Evolutionary conservation across 2,888 invertebrate genomes (phyloP).

Genomic region (Pediacus dermestoides): DNA sequence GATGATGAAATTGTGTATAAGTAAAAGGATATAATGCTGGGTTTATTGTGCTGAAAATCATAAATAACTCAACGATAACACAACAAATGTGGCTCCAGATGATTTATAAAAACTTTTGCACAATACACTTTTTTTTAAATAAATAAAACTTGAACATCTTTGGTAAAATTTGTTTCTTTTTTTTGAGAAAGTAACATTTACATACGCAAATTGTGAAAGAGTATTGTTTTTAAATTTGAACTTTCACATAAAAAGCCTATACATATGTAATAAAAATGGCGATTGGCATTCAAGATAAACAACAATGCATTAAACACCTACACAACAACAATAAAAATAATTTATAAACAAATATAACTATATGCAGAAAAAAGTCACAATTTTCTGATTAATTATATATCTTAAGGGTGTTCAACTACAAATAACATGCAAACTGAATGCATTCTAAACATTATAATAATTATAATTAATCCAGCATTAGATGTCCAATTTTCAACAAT

Average conservation of each 20-base stretch:
- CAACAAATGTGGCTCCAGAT: too few species aligned
- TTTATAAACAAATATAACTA: too few species aligned
- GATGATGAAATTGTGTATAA: conserved; percentile 2
- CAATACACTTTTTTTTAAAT: too few species aligned
- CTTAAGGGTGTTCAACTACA: too few species aligned
- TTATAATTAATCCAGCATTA: conserved; percentile 12
- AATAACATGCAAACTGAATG: too few species aligned
- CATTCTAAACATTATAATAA: too few species aligned
- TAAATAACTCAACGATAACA: too few species aligned
- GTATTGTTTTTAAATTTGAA: conserved; percentile 27
- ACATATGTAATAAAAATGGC: conserved; percentile 23
- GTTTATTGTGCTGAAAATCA: too few species aligned
- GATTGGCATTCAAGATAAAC: conserved; percentile 19
- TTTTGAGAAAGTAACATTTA: conserved; percentile 12
- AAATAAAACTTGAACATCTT: too few species aligned
- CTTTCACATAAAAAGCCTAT: conserved; percentile 25
- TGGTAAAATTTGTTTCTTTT: neutral
- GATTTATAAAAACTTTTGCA: too few species aligned
- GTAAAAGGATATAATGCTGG: too few species aligned
- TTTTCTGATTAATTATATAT: too few species aligned
- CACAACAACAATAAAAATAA: neutral
- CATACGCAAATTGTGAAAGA: conserved; percentile 12
- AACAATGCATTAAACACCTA: conserved; percentile 9
- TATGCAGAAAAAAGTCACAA: neutral
- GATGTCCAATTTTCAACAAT: conserved; percentile 5